phyloP scores from a whole-genome alignment of 2,888 invertebrate genomes.

The Trichogramma evanescens region DNA sequence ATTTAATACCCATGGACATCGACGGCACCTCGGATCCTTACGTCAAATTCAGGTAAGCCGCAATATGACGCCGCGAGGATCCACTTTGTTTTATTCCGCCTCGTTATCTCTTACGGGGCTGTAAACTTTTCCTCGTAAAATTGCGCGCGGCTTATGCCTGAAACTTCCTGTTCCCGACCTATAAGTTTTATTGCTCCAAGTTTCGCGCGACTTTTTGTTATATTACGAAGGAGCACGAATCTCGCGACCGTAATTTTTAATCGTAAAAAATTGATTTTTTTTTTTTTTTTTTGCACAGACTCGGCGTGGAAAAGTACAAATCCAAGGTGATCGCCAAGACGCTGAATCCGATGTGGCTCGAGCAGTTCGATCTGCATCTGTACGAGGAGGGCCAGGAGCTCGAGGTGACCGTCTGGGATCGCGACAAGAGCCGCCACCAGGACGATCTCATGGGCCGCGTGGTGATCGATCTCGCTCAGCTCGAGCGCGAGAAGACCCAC shows the following conservation, averaged over 20 bases:
- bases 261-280: not conserved
- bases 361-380: slow-evolving; percentile 94
- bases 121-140: too few species aligned
- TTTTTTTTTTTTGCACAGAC: slow-evolving; percentile 50
- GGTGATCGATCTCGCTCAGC: slow-evolving; percentile 72
- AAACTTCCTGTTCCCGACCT: too few species aligned
- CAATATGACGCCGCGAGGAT: not conserved
- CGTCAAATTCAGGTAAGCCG: slow-evolving; percentile 83
- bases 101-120: too few species aligned
- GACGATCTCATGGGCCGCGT: slow-evolving; percentile 83
- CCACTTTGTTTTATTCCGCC: too few species aligned
- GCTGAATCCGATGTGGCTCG: slow-evolving; percentile 85
- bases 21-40: slow-evolving; percentile 88
- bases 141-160: too few species aligned
- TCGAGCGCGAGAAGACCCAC: slow-evolving; percentile 88
- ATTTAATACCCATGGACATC: slow-evolving; percentile 78
- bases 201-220: too few species aligned
- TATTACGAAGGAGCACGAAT: not conserved
- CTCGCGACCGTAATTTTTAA: not conserved
- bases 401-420: slow-evolving; percentile 88
- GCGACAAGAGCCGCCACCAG: slow-evolving; percentile 67
- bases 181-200: too few species aligned
- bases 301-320: slow-evolving; percentile 96
- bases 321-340: slow-evolving; percentile 84
- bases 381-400: slow-evolving; percentile 90